A percentile compares a stretch with the other conserved stretches of the same genome.
phyloP scores from a whole-genome alignment of 2,888 invertebrate species.

The Troides aeacus region DNA sequence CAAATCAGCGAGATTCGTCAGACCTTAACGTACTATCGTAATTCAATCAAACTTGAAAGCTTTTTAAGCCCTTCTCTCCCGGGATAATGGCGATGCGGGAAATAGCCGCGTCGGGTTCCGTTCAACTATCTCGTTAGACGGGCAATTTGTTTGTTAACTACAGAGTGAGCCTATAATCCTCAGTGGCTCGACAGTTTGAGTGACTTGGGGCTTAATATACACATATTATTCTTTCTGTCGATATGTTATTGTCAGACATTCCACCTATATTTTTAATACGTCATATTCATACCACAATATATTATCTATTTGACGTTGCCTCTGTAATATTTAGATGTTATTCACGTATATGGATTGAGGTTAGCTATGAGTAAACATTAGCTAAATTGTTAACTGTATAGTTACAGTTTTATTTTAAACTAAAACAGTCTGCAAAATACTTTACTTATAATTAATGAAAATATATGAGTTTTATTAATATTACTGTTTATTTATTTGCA shows the following conservation, averaged over 20 bases:
- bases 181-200: conserved; percentile 33
- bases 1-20: conserved; percentile 23
- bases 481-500: not conserved
- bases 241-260: conserved; percentile 5
- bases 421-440: too few relatives aligned
- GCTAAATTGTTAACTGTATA: too few relatives aligned
- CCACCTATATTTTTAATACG: not conserved
- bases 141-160: conserved; percentile 68
- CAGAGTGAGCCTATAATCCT: conserved; percentile 64
- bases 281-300: not conserved
- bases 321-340: too few relatives aligned
- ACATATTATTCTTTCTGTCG: conserved; percentile 21
- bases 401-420: not conserved
- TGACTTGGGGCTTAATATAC: conserved; percentile 25
- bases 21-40: conserved; percentile 24
- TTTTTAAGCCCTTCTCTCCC: conserved; percentile 38
- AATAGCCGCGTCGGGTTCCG: conserved; percentile 35
- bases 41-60: conserved; percentile 30
- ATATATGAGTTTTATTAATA: not conserved
- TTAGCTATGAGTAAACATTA: too few relatives aligned
- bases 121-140: conserved; percentile 62
- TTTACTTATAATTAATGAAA: too few relatives aligned
- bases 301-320: too few relatives aligned
- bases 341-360: too few relatives aligned
- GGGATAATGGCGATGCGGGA: conserved; percentile 31